Base-by-base conservation (phyloP, 1,140 invertebrate genomes). In the Trachelipus rathkii region DNA sequence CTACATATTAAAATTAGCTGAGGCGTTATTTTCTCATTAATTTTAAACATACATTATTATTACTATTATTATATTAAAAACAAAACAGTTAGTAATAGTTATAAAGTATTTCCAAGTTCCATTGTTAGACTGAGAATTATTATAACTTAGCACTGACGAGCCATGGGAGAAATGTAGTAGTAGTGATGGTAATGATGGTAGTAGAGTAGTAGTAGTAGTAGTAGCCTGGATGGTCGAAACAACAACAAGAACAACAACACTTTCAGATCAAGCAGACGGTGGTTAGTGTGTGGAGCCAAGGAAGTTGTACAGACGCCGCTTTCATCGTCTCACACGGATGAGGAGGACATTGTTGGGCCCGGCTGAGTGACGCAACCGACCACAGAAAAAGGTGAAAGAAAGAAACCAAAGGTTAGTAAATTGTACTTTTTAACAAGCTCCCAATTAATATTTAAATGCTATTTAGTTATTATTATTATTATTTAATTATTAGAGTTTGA, bases 241-340 rank as follows among this genome's bases (percentile, higher is more conserved):
- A 60, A 60, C 50, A 60, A 60, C 50, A 19, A n/a, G n/a, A n/a
- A 19, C 50, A 33, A 33, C 33, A 33, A 33, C 33, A 33, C 33
- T 33, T 33, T 33, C 33, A 33, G 33, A 33, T 60, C 50, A 60
- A 19, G 50, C 50, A 60, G 50, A 60, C 50, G 50, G 50, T 60
- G 50, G 50, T 60, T 60, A 60, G 50, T 60, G 50, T 60, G 50
- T 60, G 50, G 50, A 60, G 50, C 50, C 50, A 60, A 60, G 50
- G n/a, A n/a, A n/a, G 50, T 15, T 60, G 50, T 15, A 60, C 19
- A 19, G 50, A 60, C 11, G 50, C 50, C 11, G 11, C 19, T 13
- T 19, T 13, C 50, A 60, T 60, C 50, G 50, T 60, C 11, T 60
- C 11, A 60, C 11, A 60, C 50, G 50, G 8, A 60, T 2, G 50